Evolutionary conservation across 2,113 vertebrate genomes (phyloP), one percentile per base, ranked within the genome.

Genomic region (Nibea coibor): DNA sequence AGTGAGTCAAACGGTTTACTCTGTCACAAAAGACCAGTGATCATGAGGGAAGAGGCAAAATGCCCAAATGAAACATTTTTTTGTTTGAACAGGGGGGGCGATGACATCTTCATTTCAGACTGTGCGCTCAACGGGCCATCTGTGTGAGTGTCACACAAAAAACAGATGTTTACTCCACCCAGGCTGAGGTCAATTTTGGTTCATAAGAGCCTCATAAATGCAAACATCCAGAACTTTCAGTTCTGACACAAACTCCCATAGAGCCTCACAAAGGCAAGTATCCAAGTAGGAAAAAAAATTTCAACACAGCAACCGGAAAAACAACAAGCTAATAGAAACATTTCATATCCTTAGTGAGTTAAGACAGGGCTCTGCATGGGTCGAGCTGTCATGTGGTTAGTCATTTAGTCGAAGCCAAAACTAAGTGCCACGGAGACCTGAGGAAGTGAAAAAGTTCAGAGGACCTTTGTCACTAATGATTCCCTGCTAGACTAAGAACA

Each of bases 151-250:
- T 76, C 47, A 65, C 51, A 79, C 65, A 85, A 87, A 88, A 87
- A 87, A 87, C 86, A 92, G 86, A 92, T 89, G 87, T 85, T 89
- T 67, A 84, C 90, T 82, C 86, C 89, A 88, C 88, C 89, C 88
- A 86, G 70, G 66, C 50, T 86, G 87, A 88, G 87, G 85, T 88
- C 80, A 83, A 39, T 64, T 67, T 79, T 22, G 80, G 68, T 80
- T 69, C 45, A n/a, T 43, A 28, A 54, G 31, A 78, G 50, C 63
- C 70, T 78, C 75, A 69, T 73, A 78, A 87, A 77, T 14, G 47
- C 53, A 70, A 58, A 71, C 56, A 58, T 79, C 22, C 65, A 64
- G 19, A 51, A 73, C 50, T 82, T 53, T 50, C 5, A 2, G 31
- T 64, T 74, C 48, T 42, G 54, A 69, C 43, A 61, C 14, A 3